These are phyloP conservation scores for Polyergus mexicanus DNA, from an alignment of 1,140 invertebrate species.

Conservation along the genomic window DNA sequence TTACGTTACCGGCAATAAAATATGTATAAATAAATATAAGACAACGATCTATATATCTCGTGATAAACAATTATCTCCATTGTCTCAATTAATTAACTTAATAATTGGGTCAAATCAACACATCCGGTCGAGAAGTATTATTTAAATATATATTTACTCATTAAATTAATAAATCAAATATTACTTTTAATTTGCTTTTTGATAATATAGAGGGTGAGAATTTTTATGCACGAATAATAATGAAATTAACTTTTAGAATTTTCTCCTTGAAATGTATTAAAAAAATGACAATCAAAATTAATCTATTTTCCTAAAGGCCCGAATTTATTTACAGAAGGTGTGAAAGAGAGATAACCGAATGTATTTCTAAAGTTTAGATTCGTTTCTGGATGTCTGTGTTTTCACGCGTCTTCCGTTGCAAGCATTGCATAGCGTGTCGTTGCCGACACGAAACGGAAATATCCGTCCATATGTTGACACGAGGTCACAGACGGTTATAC, in stretches of 20 bases:
- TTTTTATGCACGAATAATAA: background rate
- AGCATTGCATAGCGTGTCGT: conserved; percentile 16
- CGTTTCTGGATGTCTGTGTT: conserved; percentile 41
- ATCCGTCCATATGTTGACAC: conserved; percentile 73
- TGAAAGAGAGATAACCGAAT: conserved; percentile 18
- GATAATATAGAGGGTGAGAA: background rate
- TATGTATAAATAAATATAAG: conserved; percentile 22
- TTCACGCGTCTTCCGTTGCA: conserved; percentile 42
- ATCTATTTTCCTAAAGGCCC: background rate
- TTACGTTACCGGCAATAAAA: conserved; percentile 16
- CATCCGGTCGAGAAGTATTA: background rate
- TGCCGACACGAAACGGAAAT: conserved; percentile 67
- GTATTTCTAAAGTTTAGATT: conserved; percentile 25
- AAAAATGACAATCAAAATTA: background rate
- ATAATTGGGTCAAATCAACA: conserved; percentile 24
- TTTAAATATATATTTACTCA: background rate
- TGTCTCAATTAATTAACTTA: conserved; percentile 34
- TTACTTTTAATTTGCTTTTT: background rate
- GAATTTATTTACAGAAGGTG: conserved; percentile 22
- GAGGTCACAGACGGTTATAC: conserved; percentile 59
- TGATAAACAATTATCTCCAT: conserved; percentile 2
- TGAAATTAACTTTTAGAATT: conserved; percentile 4
- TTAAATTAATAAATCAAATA: background rate
- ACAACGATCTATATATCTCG: background rate
- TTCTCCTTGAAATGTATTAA: background rate